Evolutionary conservation across 2,797 vertebrate genomes (phyloP).

Genomic region (Pagetopsis macropterus): DNA sequence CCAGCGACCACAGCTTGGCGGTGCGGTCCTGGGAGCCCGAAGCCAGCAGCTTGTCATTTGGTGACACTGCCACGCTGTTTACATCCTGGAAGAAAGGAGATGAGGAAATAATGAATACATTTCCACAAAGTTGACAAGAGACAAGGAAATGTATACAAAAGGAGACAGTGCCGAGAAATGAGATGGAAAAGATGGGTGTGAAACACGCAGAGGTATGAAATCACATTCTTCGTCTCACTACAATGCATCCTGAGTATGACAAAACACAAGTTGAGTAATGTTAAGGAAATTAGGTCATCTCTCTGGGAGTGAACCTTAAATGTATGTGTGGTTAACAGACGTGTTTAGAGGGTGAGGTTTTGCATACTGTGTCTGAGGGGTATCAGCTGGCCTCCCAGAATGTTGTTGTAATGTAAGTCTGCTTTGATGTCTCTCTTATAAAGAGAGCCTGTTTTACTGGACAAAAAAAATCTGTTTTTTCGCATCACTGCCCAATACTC

Average conservation of each 20-base stretch:
- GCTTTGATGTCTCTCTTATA: too few species aligned
- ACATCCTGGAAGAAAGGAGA: constrained; percentile 84
- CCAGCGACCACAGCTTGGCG: constrained; percentile 92
- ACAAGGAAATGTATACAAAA: not conserved
- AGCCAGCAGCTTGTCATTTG: constrained; percentile 94
- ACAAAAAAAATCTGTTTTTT: too few species aligned
- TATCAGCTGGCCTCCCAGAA: too few species aligned
- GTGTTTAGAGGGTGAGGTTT: too few species aligned
- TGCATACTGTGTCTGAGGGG: too few species aligned
- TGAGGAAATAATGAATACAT: not conserved
- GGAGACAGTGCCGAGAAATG: not conserved
- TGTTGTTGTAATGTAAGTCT: too few species aligned
- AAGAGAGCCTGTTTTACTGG: too few species aligned
- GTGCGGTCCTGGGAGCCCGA: constrained; percentile 95
- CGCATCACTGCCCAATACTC: too few species aligned
- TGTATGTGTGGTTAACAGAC: too few species aligned
- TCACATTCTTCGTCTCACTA: not conserved
- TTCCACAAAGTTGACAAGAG: not conserved
- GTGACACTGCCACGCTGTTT: constrained; percentile 92
- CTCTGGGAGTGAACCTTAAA: too few species aligned
- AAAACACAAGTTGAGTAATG: not conserved
- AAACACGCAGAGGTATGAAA: fast-evolving
- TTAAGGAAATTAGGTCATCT: too few species aligned
- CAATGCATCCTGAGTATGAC: not conserved
- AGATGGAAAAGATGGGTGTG: not conserved